Base-by-base conservation (phyloP, 23 tunicate species). In the Botrylloides violaceus region DNA sequence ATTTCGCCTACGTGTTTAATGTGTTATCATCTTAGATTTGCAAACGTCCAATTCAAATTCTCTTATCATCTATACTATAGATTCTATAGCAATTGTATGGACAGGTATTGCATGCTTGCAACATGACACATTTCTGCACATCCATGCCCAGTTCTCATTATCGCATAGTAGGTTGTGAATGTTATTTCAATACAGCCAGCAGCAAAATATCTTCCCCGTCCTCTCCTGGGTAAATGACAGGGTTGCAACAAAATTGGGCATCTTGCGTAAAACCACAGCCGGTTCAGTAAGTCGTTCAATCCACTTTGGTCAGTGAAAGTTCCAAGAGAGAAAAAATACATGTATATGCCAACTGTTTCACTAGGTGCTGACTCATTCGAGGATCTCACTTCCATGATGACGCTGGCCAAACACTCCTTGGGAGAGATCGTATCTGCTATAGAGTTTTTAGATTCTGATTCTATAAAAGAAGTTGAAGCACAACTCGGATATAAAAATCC, bases 341-440 rank as follows among this genome's bases (percentile, higher is more conserved):
- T 79, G 36, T 71, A 79, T 12, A 86, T 81, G 6, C 74, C 78
- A 29, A 43, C 12, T 25, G 1, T 12, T 27, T 34, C 20, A 62
- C 28, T 65, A 68, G 88, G 81, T 57, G 87, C 71, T 7, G 71
- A 84, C 18, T 36, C 78, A 25, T 93, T 85, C 49, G 78, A 81
- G 38, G 80, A 81, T 53, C 66, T 93, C 4, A 33, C 81, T 24
- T 18, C 50, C 0, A 19, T 93, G 1, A 63, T 85, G 38, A 72
- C 39, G 29, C 55, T 59, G 22, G 94, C 98, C 1, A 60, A 77
- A 22, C 31, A 27, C 22, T 66, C 61, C 4, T 58, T 93, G 24
- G 89, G 98, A 15, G 98, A 93, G 59, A 93, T 86, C 58, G 38
- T 93, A 53, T 93, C 98, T 3, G 98, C 98, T 18, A 80, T 93